Evolutionary conservation across 2,797 vertebrate species (phyloP).

Genomic region (Poliocrania exsul): DNA sequence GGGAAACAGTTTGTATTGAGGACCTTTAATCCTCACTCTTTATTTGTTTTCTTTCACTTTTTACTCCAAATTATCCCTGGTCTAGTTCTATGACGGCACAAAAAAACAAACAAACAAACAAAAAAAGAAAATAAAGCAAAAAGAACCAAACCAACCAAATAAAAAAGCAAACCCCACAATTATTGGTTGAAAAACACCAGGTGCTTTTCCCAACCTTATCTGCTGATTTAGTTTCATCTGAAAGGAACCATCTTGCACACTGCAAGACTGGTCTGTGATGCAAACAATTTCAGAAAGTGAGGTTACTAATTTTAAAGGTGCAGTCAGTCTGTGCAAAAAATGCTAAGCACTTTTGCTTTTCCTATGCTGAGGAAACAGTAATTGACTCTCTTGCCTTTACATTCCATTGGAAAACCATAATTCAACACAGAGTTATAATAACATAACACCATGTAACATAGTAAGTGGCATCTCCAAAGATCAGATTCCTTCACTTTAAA

Average conservation of each 20-base stretch:
- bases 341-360: background rate
- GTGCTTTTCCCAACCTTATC: background rate
- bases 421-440: background rate
- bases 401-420: background rate
- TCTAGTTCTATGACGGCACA: background rate
- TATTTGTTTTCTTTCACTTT: background rate
- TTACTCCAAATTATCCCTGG: background rate
- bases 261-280: background rate
- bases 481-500: background rate
- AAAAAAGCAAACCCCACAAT: background rate
- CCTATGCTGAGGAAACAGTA: background rate
- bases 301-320: background rate
- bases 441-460: background rate
- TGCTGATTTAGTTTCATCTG: background rate
- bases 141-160: background rate
- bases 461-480: background rate
- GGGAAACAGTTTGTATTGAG: background rate
- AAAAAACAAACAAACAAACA: too few relatives aligned
- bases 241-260: background rate
- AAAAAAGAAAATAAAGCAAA: background rate
- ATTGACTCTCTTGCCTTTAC: background rate
- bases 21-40: background rate
- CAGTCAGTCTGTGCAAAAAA: background rate
- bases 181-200: background rate
- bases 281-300: background rate